Evolutionary conservation across 2,113 vertebrate genomes (phyloP), one percentile per base, ranked within the genome.

Genomic region (Passer montanus): DNA sequence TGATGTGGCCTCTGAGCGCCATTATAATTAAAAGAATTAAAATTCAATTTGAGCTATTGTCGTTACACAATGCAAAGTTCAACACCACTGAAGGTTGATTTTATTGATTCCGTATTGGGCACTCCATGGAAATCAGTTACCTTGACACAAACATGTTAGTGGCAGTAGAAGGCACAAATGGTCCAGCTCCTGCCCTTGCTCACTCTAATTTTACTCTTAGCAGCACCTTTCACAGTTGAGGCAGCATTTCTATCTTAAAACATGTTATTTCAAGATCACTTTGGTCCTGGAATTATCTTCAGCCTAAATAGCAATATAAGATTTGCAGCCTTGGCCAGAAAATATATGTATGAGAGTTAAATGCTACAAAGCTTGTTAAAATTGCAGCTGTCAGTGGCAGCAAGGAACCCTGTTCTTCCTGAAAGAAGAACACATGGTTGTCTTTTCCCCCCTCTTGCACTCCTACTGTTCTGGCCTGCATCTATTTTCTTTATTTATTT

Each of bases 41-140:
- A 95, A 95, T 95, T 95, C 95, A 93, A 94, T 97, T 95, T 93
- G 93, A 89, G 90, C 88, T 62, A 74, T 96, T 95, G 94, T 94
- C 39, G n/a, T 87, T 96, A 46, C 73, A 90, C 93, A 95, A 93
- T 93, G 95, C 93, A 95, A 94, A 96, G 95, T 96, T 96, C 96
- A 96, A 86, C 88, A 49, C 60, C 69, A 46, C 92, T 64, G 83
- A 92, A 95, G 90, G 93, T 6, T 95, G 96, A 97, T 92, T 90
- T 81, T 91, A 92, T 96, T 94, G 95, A 95, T 97, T 89, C 69
- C 1, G 11, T 94, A 93, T 93, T 92, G 92, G 93, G 64, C 41
- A 35, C 83, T 84, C 90, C 86, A 19, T 59, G 94, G 94, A 96
- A 96, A 96, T 89, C 90, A 68, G 83, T 84, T 94, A 78, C 76